These are phyloP conservation scores for Rhopalosiphum padi DNA, from an alignment of 1,140 invertebrate species.

Conservation along the genomic window DNA sequence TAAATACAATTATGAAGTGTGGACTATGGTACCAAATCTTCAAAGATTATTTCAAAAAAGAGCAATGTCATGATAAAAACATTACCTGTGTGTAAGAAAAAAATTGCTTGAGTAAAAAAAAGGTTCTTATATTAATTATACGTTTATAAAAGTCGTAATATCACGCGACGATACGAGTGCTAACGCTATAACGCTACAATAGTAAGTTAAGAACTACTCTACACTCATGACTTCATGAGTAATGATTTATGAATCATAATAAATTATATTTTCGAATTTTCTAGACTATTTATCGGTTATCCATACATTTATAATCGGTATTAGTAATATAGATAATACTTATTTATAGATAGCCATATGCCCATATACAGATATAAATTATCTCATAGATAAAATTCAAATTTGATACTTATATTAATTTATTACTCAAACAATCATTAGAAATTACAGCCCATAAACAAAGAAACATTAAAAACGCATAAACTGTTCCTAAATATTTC, in stretches of 20 bases:
- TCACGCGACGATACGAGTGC: no score
- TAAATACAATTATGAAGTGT: not conserved
- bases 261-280: not conserved
- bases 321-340: not conserved
- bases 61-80: not conserved
- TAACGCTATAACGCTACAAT: not conserved
- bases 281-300: not conserved
- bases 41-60: not conserved
- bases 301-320: not conserved
- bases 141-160: not conserved
- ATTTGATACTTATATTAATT: not conserved
- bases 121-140: not conserved
- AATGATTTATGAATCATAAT: not conserved
- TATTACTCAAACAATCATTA: not conserved
- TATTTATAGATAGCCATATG: not conserved
- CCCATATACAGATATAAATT: not conserved
- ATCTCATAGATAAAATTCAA: not conserved
- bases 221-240: not conserved
- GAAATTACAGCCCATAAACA: not conserved
- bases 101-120: not conserved
- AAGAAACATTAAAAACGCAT: not conserved
- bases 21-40: not conserved
- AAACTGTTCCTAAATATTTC: not conserved
- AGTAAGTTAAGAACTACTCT: not conserved
- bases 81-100: not conserved